Base-by-base conservation (phyloP, 2,888 invertebrate genomes). In the Ectemnius cavifrons region DNA sequence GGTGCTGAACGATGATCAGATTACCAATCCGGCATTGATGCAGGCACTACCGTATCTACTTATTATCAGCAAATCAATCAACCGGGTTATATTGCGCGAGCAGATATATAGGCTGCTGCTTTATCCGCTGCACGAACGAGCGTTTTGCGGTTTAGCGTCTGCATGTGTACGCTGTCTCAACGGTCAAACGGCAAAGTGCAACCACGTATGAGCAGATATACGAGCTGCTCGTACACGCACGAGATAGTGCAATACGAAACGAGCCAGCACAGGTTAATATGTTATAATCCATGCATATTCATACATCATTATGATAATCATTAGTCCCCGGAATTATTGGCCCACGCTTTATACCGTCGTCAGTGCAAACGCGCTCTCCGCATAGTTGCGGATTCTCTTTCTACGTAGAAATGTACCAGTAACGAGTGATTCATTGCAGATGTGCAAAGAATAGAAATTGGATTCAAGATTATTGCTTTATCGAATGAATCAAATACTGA, bases 221-320 rank as follows among this genome's bases (percentile, higher is more conserved):
- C 23, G 37, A 6, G 37, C 46, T 13, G 56, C 57, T 57, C 52
- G n/a, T 47, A 37, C 46, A 65, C 72, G 70, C 70, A 8, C 60
- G 47, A 68, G 56, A 66, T 59, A 61, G 47, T n/a, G 62, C 45
- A 59, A 47, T 64, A 37, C 71, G 49, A 73, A 75, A 73, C 49
- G 63, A 18, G 63, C 60, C 14, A 37, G n/a, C 18, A 37, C 52
- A 68, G 68, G 47, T 65, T 74, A 77, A 75, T 66, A 75, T 66
- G 68, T 69, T 62, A 56, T 20, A 59, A 23, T 56, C 20, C 67
- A 72, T 80, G 72, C 75, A 78, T 81, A 80, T 80, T 80, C 80
- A 75, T 76, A 70, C 67, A 57, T 71, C 69, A 71, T 81, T 72
- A 67, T 69, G 78, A 68, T 74, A 78, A 80, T 75, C 75, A 78